Base-by-base conservation (phyloP, 2,797 vertebrate genomes). In the Hirundo rustica region DNA sequence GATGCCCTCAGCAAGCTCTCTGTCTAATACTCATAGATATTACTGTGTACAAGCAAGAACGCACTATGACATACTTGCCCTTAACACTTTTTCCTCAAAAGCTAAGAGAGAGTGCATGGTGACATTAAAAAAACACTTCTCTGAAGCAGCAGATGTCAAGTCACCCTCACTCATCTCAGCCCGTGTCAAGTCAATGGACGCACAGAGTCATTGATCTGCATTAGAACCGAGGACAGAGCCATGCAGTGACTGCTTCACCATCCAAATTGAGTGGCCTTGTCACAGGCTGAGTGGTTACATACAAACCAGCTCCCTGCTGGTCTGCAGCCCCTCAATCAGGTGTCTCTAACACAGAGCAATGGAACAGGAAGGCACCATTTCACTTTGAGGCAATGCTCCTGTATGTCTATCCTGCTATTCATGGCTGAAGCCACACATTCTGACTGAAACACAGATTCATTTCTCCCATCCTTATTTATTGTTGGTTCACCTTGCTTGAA, bases 271-370 rank as follows among this genome's bases (percentile, higher is more conserved):
- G 73, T 16, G 44, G 11, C 12, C 23, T 57, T 17, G 17, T 70
- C 67, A 54, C 5, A 5, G n/a, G 30, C 30, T 4, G 2, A 68
- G 38, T 1, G 1, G 51, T 19, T 30, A 7, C 7, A 62, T 11
- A 42, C 27, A 62, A 80, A 89, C 26, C 25, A 85, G 38, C 44
- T 66, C 60, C 57, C 64, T 27, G 34, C 5, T 48, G 23, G 10
- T 62, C 36, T 76, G 34, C 30, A 83, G 54, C 13, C 13, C 47
- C 48, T 20, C 66, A 44, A 4, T 80, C 14, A 62, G 27, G 17
- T 34, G 34, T 80, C 20, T 48, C 18, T 23, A 81, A 64, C 54
- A 55, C 16, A 18, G 3, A 86, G 26, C 30, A 84, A 23, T 2
- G 42, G 30, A 90, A 61, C 32, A 75, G 40, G 38, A 83, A 26